Evolutionary conservation across 2,888 invertebrate species (phyloP).

Genomic region (Eupithecia abbreviata): DNA sequence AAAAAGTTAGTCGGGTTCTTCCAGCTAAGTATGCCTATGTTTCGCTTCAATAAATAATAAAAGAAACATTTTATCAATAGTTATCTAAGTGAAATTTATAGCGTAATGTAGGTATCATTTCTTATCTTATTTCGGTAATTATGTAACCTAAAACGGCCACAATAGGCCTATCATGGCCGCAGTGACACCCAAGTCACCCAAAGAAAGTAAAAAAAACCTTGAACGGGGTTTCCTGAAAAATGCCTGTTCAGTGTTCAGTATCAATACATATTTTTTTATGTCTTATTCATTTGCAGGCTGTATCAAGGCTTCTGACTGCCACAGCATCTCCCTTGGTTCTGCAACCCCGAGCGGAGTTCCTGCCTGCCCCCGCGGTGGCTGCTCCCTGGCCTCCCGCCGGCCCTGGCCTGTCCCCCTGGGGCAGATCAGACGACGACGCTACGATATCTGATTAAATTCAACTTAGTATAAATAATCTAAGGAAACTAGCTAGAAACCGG

Average conservation of each 20-base stretch:
- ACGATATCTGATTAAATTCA: conserved; percentile 66
- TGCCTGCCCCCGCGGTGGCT: conserved; percentile 70
- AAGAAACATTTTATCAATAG: no score
- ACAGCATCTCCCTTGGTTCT: conserved; percentile 75
- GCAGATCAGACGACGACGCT: conserved; percentile 73
- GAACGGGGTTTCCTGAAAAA: neutral
- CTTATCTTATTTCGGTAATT: no score
- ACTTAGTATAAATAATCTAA: neutral
- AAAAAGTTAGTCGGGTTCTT: no score
- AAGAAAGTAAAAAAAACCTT: neutral
- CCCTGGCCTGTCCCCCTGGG: conserved; percentile 76
- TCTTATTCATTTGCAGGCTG: conserved; percentile 60
- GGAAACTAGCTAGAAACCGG: neutral
- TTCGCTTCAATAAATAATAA: no score
- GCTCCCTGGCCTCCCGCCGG: conserved; percentile 75
- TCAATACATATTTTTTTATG: neutral
- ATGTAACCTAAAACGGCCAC: no score
- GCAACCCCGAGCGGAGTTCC: conserved; percentile 72
- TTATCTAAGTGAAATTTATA: no score
- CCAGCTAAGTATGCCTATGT: no score
- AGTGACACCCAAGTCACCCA: no score
- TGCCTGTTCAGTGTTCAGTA: neutral
- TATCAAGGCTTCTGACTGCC: conserved; percentile 68
- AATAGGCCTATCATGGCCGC: no score
- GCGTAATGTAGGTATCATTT: no score